Conservation (phyloP, 1,140 invertebrate genomes). For the Cheumatopsyche charites region DNA sequence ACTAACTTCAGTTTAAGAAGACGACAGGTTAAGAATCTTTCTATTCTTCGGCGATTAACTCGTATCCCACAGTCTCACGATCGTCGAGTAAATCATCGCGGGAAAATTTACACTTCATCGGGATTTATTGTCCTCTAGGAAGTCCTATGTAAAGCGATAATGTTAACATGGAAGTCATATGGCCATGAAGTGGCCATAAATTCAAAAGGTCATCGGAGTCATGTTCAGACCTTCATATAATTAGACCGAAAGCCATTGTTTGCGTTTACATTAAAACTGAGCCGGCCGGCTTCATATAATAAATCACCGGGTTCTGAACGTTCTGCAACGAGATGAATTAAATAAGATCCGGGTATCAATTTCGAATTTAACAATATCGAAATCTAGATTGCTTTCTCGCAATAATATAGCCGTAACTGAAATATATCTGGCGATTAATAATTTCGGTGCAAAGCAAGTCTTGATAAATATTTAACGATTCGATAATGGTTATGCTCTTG, state of each 20-base stretch:
- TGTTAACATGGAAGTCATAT: constrained; percentile 41
- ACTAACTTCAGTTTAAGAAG: not conserved
- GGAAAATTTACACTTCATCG: constrained; percentile 35
- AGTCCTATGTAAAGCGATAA: constrained; percentile 32
- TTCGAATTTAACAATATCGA: not conserved
- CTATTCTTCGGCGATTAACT: not conserved
- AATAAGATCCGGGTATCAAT: not conserved
- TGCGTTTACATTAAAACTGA: constrained; percentile 41
- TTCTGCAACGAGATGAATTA: too few relatives aligned
- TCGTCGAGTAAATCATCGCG: constrained; percentile 20
- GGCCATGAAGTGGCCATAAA: constrained; percentile 36
- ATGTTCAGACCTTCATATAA: constrained; percentile 42
- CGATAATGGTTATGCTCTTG: constrained; percentile 2
- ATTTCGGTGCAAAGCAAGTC: not conserved
- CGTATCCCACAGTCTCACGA: constrained; percentile 21
- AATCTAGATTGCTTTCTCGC: not conserved
- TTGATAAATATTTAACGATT: constrained; percentile 27
- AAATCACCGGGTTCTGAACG: constrained; percentile 26
- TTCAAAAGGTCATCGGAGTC: constrained; percentile 42
- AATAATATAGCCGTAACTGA: not conserved
- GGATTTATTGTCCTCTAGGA: constrained; percentile 32
- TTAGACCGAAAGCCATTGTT: constrained; percentile 34
- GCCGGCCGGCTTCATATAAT: constrained; percentile 23
- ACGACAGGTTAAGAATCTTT: not conserved
- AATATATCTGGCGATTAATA: constrained; percentile 4